Evolutionary conservation across 2,888 invertebrate species (phyloP), one percentile per base, ranked within the genome.

Genomic region (Rhimphoctona megacephalus): DNA sequence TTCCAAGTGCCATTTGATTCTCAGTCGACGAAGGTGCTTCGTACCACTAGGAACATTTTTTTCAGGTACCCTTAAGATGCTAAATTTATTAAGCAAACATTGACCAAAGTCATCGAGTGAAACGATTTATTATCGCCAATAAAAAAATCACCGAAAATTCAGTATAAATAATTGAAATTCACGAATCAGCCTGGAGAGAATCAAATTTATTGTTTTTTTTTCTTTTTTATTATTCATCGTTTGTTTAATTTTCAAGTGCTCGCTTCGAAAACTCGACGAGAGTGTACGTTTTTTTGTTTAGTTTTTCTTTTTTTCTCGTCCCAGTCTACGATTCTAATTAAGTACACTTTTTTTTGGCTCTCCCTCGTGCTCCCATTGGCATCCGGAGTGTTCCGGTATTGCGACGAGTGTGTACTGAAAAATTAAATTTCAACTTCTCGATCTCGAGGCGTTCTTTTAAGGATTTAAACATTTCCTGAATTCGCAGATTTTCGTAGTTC

Each of bases 1-100:
- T 79, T 57, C 69, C 64, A 76, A 72, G 36, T 76, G 84, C 73
- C 84, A 72, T 46, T 76, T 33, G 79, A 74, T 86, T 70, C 79
- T 54, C 86, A 86, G 81, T 87, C 86, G 54, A 74, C 74, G 43
- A 81, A 70, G 66, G 67, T 67, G 66, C 81, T 79, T 82, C 64
- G 84, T 72, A 39, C 39, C 49, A 74, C 25, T 76, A 82, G 82
- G 57, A 22, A 79, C 84, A 49, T 52, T 76, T 76, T 66, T 69
- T 76, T 78, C 84, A 86, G 86, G 86, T 87, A 84, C 43, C 33
- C n/a, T 61, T 6, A 5, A 30, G 6, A 30, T 1, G 17, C 30
- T 17, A 5, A 17, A 61, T 61, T 61, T 1, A 17, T 30, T 6
- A 17, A 30, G 17, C 6, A 14, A 25, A 25, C 14, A 14, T 25